Evolutionary conservation across 2,113 vertebrate species (phyloP).

Genomic region (Cochlearius cochlearius): DNA sequence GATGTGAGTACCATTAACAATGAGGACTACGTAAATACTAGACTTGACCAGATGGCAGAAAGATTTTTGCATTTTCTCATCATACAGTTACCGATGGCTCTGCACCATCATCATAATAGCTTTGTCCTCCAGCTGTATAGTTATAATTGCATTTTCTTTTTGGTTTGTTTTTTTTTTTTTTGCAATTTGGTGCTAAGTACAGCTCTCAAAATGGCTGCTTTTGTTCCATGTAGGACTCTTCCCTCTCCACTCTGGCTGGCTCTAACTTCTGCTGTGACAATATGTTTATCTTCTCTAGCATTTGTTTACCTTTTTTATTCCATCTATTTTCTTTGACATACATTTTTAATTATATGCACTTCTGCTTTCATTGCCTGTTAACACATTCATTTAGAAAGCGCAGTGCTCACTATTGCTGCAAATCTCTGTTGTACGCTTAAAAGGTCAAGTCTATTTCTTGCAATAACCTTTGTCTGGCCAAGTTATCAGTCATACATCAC

Average conservation of each 20-base stretch:
- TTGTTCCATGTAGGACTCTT: background rate
- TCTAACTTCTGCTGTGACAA: slow-evolving; percentile 6
- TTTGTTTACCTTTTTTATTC: slow-evolving; percentile 52
- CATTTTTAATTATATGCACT: slow-evolving; percentile 56
- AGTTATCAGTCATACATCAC: slow-evolving; percentile 11
- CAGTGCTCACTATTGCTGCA: background rate
- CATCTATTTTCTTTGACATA: slow-evolving; percentile 31
- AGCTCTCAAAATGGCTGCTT: slow-evolving; percentile 3
- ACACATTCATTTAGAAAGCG: slow-evolving; percentile 22
- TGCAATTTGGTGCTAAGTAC: background rate
- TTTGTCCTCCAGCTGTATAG: slow-evolving; percentile 47
- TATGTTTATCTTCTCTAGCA: slow-evolving; percentile 13
- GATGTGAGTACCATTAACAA: background rate
- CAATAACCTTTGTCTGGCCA: slow-evolving; percentile 47
- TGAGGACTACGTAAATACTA: background rate
- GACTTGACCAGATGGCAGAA: slow-evolving; percentile 39
- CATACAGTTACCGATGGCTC: background rate
- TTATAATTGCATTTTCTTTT: slow-evolving; percentile 50
- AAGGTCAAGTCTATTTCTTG: slow-evolving; percentile 59
- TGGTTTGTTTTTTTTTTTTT: slow-evolving; percentile 25
- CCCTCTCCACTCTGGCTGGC: background rate
- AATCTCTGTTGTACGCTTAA: background rate
- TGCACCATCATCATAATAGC: slow-evolving; percentile 41
- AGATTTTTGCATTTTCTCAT: slow-evolving; percentile 33
- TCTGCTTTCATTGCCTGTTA: slow-evolving; percentile 34